These are phyloP conservation scores for Caenorhabditis parvicauda DNA, from an alignment of 2,888 invertebrate species.

Conservation along the genomic window DNA sequence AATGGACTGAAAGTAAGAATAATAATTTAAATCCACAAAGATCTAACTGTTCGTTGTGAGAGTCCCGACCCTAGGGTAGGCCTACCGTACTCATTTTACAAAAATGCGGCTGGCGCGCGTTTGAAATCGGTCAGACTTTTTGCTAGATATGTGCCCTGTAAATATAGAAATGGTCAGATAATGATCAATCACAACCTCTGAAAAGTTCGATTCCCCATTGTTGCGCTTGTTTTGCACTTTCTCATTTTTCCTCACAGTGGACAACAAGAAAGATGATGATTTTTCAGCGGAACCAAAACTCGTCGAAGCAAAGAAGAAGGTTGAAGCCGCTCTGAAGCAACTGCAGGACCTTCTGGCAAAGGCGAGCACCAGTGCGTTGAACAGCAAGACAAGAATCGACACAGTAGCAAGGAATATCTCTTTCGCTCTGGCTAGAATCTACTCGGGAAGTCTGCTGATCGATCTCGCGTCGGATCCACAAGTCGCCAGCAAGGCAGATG, in stretches of 20 bases:
- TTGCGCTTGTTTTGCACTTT: neutral
- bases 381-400: conserved; percentile 48
- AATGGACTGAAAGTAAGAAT: too few species aligned
- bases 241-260: too few species aligned
- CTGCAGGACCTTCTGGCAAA: conserved; percentile 28
- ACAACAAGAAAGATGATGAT: neutral
- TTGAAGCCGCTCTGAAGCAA: conserved; percentile 24
- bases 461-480: conserved; percentile 61
- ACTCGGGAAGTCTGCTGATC: conserved; percentile 63
- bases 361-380: conserved; percentile 19
- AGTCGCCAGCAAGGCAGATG: conserved; percentile 34
- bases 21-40: too few species aligned
- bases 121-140: too few species aligned
- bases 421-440: conserved; percentile 65
- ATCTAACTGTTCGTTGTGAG: too few species aligned
- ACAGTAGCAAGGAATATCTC: conserved; percentile 67
- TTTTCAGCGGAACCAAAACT: conserved; percentile 7
- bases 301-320: conserved; percentile 16
- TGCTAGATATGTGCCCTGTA: too few species aligned
- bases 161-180: too few species aligned
- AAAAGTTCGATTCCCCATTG: neutral
- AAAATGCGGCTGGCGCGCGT: too few species aligned
- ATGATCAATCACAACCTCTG: neutral
- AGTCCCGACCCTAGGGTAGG: too few species aligned
- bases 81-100: too few species aligned